Base-by-base conservation (phyloP, 1,140 invertebrate genomes). In the Daktulosphaira vitifoliae region DNA sequence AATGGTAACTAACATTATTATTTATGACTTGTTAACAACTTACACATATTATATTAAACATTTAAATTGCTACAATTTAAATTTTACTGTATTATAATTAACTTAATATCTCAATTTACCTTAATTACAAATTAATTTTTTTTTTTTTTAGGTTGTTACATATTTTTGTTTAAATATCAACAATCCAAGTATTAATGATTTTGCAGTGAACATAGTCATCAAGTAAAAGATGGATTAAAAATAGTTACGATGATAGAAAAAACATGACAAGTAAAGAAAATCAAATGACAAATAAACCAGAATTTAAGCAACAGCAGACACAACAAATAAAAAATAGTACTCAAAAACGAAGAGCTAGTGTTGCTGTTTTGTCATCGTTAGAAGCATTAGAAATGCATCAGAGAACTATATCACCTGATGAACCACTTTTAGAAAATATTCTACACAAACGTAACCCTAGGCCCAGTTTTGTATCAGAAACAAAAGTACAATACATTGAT, bases 381-480 rank as follows among this genome's bases (percentile, higher is more conserved):
- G 56, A 46, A 29, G 56, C 39, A 7, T 62, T 62, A 4, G 56
- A 62, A 33, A 62, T 62, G 56, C 56, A 42, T 2, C 23, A 48
- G 29, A 23, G 56, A 16, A 18, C 42, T 46, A 8, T 46, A 33
- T 62, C 56, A 4, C 56, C 56, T 8, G 56, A 62, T 3, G 56
- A 62, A 2, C 39, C 44, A 13, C 46, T 62, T 2, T 62, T 46
- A 9, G 56, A 62, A 48, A 29, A 62, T n/a, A 22, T 25, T 0
- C 11, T 11, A 33, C 26, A 62, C 23, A 62, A 48, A 33, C 56
- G 56, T 23, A 62, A 25, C 23, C 56, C 56, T 1, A 48, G 56
- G 18, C 42, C 56, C 2, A 62, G 56, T 62, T 62, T 62, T 46
- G 42, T 62, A n/a, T 62, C 56, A 7, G 56, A 62, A 33, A 48